Base-by-base conservation (phyloP, 53 echinoderm and acorn worm species). In the Echinometra lucunter region DNA sequence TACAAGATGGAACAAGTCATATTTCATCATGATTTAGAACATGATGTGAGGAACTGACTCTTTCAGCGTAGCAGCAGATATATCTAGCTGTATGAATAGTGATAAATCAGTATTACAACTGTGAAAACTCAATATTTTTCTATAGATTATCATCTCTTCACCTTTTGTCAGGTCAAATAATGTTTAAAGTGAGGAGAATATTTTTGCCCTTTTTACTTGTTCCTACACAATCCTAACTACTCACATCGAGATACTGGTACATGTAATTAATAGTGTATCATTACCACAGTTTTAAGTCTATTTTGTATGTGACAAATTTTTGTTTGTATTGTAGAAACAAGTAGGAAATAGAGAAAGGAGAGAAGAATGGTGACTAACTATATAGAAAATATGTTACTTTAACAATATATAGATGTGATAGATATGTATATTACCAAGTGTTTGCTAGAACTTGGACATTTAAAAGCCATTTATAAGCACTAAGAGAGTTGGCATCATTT, bases 381-480 rank as follows among this genome's bases (percentile, higher is more conserved):
- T 78, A 30, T 85, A 85, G 45, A 85, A 47, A 49, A 85, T 28
- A 27, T 82, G 10, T 45, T 10, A 82, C 45, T 85, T 28, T 85
- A 85, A n/a, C 49, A 49, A 11, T 85, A 49, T 47, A 44, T 74
- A 74, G 32, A 44, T 25, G 18, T 81, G 81, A 42, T 49, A 49
- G 49, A 27, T 19, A 49, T 42, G 5, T 9, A 44, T 44, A 42
- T 85, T 47, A 4, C 85, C 47, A 47, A 85, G 85, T 28, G 49
- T 85, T 85, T 49, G 47, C 85, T 85, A 85, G 21, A 85, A 47
- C 85, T 85, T 85, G 85, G 85, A 85, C 85, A 85, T 85, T 49
- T 85, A 81, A 40, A 81, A 44, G 81, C 44, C 40, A 85, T 85
- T 85, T 85, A 78, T 78, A 42, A 78, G 19, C 38, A 42, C 16